phyloP scores from a whole-genome alignment of 2,113 vertebrate species.

The Callipepla squamata region DNA sequence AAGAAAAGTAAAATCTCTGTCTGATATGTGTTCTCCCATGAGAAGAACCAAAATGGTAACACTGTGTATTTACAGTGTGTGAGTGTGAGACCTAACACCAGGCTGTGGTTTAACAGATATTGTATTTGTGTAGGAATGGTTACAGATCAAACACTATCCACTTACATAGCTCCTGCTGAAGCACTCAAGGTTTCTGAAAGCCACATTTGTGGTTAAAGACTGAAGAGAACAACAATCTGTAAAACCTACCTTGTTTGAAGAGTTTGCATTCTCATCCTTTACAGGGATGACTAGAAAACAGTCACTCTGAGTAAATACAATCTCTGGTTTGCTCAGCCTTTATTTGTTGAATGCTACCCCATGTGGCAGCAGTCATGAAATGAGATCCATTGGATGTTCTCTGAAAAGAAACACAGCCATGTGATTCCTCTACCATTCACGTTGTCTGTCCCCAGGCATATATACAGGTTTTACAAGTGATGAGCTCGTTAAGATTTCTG shows the following conservation, averaged over 20 bases:
- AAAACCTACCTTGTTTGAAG: neutral
- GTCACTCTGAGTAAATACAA: neutral
- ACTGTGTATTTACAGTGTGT: neutral
- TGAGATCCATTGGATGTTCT: neutral
- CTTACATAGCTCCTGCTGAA: neutral
- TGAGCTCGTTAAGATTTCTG: slow-evolving; percentile 68
- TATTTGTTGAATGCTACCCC: neutral
- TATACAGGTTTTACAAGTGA: slow-evolving; percentile 65
- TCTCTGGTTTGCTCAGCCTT: neutral
- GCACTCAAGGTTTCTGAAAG: neutral
- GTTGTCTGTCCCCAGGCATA: slow-evolving; percentile 51
- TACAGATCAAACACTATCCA: neutral
- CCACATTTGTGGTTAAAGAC: neutral
- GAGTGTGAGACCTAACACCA: neutral
- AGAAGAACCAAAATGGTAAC: neutral
- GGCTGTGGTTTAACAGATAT: neutral
- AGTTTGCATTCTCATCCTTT: neutral
- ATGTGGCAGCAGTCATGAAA: neutral
- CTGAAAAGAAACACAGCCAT: neutral
- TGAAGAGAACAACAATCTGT: neutral
- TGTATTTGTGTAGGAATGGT: neutral
- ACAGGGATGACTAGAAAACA: neutral
- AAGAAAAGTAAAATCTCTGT: neutral
- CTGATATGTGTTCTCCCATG: neutral
- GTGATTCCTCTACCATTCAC: slow-evolving; percentile 34